A percentile compares a stretch with the other conserved stretches of the same genome.
Evolutionary conservation across 2,888 invertebrate genomes (phyloP).

Genomic region (Oxytorus armatus): DNA sequence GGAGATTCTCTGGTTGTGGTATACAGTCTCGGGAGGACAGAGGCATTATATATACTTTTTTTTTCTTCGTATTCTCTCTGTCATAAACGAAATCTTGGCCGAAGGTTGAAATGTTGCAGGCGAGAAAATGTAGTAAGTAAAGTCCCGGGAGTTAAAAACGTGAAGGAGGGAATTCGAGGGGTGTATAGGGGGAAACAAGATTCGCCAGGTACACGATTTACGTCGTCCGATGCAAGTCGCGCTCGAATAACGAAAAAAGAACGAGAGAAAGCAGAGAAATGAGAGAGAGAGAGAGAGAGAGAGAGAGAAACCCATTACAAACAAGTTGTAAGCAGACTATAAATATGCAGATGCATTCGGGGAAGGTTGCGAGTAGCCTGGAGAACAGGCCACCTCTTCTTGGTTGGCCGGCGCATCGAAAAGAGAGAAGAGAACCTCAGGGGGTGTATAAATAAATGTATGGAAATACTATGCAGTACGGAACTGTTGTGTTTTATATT

Average conservation of each 20-base stretch:
- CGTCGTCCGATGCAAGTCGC: constrained; percentile 40
- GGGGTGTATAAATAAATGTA: constrained; percentile 55
- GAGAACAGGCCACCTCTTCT: constrained; percentile 52
- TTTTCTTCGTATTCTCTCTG: constrained; percentile 4
- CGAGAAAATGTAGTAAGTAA: constrained; percentile 25
- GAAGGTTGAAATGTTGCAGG: constrained; percentile 39
- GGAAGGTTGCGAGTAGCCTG: constrained; percentile 66
- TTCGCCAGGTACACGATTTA: constrained; percentile 64
- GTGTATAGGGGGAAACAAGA: constrained; percentile 47
- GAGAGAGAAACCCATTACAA: constrained; percentile 60
- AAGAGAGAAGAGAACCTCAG: constrained; percentile 31
- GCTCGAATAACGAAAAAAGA: constrained; percentile 35
- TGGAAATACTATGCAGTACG: constrained; percentile 37
- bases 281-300: constrained; percentile 12
- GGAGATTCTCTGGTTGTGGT: background rate
- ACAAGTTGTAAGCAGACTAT: constrained; percentile 69
- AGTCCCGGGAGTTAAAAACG: constrained; percentile 40
- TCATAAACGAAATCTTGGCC: constrained; percentile 53
- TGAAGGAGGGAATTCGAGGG: constrained; percentile 14
- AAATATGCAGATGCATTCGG: constrained; percentile 69
- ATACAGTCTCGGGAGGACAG: constrained; percentile 2
- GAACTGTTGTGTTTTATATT: constrained; percentile 48
- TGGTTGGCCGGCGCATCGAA: constrained; percentile 50
- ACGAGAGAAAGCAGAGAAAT: constrained; percentile 12
- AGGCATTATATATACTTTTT: constrained; percentile 28